Evolutionary conservation across 2,797 vertebrate genomes (phyloP).

Genomic region (Phrynocephalus forsythii): DNA sequence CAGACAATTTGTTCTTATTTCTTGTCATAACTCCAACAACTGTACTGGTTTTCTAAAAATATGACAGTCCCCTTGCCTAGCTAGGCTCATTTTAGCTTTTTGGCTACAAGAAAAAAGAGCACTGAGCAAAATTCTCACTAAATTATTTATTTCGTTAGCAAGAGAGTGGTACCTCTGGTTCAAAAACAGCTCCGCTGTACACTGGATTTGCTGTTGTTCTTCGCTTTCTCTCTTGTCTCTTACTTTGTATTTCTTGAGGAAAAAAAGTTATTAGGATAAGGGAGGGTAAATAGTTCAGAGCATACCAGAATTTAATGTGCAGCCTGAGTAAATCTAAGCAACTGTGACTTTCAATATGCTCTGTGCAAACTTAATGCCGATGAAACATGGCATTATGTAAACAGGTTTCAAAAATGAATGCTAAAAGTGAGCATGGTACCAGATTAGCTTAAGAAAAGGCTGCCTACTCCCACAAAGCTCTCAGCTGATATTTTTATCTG

Average conservation of each 20-base stretch:
- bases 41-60: conserved; percentile 26
- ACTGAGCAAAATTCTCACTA: conserved; percentile 45
- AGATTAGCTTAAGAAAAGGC: conserved; percentile 31
- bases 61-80: neutral
- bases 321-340: conserved; percentile 19
- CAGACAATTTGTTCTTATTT: conserved; percentile 25
- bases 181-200: conserved; percentile 97
- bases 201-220: conserved; percentile 98
- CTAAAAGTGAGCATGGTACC: conserved; percentile 18
- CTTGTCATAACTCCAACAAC: neutral
- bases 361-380: neutral
- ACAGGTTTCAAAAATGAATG: conserved; percentile 45
- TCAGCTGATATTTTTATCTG: neutral
- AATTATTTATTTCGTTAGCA: conserved; percentile 23
- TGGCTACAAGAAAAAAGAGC: neutral
- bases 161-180: conserved; percentile 88
- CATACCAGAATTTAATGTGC: conserved; percentile 16
- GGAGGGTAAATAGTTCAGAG: conserved; percentile 33
- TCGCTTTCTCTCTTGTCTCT: conserved; percentile 96
- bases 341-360: conserved; percentile 26
- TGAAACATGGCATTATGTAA: conserved; percentile 9
- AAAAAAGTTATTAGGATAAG: conserved; percentile 70
- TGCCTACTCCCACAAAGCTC: conserved; percentile 1
- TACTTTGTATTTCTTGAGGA: conserved; percentile 95
- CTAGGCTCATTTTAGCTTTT: conserved; percentile 21